These are phyloP conservation scores for Luehdorfia chinensis DNA, from an alignment of 1,140 invertebrate genomes.

Conservation along the genomic window DNA sequence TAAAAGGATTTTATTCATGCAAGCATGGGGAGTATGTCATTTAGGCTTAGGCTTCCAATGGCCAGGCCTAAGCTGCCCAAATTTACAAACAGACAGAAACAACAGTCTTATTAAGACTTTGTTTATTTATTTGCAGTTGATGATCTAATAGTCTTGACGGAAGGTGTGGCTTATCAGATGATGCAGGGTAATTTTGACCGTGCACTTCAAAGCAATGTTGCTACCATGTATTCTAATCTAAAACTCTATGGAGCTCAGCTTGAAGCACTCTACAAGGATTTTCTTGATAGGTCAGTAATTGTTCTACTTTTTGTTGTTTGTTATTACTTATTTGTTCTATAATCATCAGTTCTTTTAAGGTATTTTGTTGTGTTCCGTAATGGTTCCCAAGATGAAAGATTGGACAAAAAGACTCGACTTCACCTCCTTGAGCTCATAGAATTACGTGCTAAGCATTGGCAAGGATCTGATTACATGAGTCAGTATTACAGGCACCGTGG, in stretches of 20 bases:
- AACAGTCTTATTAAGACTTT: no score
- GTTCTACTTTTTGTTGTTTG: neutral
- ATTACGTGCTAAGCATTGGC: constrained; percentile 91
- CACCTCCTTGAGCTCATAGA: constrained; percentile 93
- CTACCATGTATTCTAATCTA: constrained; percentile 83
- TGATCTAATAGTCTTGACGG: constrained; percentile 84
- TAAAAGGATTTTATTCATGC: no score
- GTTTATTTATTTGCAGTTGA: constrained; percentile 80
- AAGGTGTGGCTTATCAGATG: constrained; percentile 82
- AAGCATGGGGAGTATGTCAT: no score
- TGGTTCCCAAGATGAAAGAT: constrained; percentile 88
- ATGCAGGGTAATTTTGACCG: constrained; percentile 79
- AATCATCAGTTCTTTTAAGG: constrained; percentile 28
- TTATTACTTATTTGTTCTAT: neutral
- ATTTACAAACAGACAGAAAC: no score
- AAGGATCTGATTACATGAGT: constrained; percentile 86
- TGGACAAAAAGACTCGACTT: constrained; percentile 88
- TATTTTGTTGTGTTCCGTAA: constrained; percentile 90
- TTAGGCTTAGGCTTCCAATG: no score
- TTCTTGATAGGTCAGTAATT: constrained; percentile 74
- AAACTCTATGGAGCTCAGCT: constrained; percentile 85
- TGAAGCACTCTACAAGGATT: constrained; percentile 86
- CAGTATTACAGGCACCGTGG: constrained; percentile 90
- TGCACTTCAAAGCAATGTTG: constrained; percentile 79
- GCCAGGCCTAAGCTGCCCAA: no score